Conservation (phyloP, 2,888 invertebrate species). For the Sarcophaga subvicina region DNA sequence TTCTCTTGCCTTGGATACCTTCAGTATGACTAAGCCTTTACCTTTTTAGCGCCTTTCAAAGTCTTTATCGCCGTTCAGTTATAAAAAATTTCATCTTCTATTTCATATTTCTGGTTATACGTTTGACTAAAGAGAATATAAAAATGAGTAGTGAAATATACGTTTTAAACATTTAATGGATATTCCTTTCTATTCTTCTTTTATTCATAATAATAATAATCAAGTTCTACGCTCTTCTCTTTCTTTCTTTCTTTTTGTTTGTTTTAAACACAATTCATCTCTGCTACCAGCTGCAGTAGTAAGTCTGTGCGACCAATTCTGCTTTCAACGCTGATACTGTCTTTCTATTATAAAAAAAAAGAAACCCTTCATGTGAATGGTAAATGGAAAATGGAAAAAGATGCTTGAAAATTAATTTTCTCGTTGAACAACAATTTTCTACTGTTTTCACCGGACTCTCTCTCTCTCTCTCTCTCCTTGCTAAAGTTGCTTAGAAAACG, state of each 20-base stretch:
- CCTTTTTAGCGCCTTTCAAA: no score
- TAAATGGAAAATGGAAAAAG: not conserved
- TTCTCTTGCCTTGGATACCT: no score
- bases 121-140: no score
- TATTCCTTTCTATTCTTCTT: constrained; percentile 23
- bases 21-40: no score
- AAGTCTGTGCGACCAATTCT: not conserved
- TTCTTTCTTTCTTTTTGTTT: not conserved
- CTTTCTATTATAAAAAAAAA: not conserved
- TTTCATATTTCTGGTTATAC: no score
- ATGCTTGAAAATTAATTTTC: constrained; percentile 52
- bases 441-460: not conserved
- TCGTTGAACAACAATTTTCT: not conserved
- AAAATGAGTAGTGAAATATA: not conserved
- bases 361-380: not conserved
- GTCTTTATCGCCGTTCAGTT: no score
- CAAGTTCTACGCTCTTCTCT: not conserved
- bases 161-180: constrained; percentile 53
- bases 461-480: not conserved
- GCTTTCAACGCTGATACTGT: constrained; percentile 8
- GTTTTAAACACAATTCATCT: constrained; percentile 12
- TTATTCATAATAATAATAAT: constrained; percentile 18
- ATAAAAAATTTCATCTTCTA: no score
- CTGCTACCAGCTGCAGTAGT: constrained; percentile 16
- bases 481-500: constrained; percentile 19